Evolutionary conservation across 2,888 invertebrate genomes (phyloP), one percentile per base, ranked within the genome.

Genomic region (Campoplex nolae): DNA sequence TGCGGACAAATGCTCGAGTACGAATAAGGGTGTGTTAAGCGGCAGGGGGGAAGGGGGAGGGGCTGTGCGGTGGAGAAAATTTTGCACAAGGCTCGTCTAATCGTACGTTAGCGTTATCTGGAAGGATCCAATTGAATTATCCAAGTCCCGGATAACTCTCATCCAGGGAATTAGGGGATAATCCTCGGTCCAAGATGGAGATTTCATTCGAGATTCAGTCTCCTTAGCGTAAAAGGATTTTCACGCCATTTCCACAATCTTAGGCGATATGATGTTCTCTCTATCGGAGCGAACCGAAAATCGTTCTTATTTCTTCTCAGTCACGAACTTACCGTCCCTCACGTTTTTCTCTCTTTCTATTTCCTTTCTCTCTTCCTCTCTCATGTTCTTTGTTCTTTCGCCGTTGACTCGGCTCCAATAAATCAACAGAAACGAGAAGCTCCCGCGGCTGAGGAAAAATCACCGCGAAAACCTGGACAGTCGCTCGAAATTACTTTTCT

Each of bases 381-480:
- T 77, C 70, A 35, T 81, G 45, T 86, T 58, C 23, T 58, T 32
- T 68, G 35, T 48, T 87, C 73, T 80, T 54, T 35, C 62, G 28
- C 67, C 48, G 54, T 68, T 71, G 67, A 87, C 88, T 87, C 83
- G 86, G 70, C 82, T 62, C 70, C 62, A 79, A 87, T 87, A 84
- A 87, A 87, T 82, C 84, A 78, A 65, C 13, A 35, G 84, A 65
- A 42, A 65, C 58, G 23, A 51, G 83, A 89, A 23, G 56, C 48
- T n/a, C 35, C 73, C 51, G 67, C 51, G 42, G 71, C 45, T 75
- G 67, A 51, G 67, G 58, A 62, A 78, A 84, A 76, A 76, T 75
- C 78, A 58, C 38, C 74, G 32, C 81, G 48, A 65, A 68, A 89
- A 88, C 89, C 91, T 85, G 89, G 28, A 88, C 88, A 89, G 89